A percentile compares a stretch with the other conserved stretches of the same genome.
phyloP scores from a whole-genome alignment of 2,113 vertebrate genomes.

The Beaufortia kweichowensis region DNA sequence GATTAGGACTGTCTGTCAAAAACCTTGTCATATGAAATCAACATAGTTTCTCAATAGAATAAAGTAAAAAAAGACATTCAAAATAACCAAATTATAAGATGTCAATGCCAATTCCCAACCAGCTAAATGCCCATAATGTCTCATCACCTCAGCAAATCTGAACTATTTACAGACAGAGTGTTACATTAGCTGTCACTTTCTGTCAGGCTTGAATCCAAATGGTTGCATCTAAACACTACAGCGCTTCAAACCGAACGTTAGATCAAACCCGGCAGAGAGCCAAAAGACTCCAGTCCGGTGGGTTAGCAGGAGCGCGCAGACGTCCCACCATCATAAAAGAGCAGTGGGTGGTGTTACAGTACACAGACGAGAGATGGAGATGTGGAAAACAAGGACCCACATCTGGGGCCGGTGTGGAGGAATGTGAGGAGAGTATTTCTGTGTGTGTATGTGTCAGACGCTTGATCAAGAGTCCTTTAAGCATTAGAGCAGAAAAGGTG shows the following conservation, averaged over 20 bases:
- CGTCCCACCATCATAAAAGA: slow-evolving; percentile 30
- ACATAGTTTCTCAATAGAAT: not conserved
- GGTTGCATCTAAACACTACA: slow-evolving; percentile 23
- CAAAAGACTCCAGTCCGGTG: not conserved
- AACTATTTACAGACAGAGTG: slow-evolving; percentile 32
- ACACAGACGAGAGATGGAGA: not conserved
- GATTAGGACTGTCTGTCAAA: not conserved
- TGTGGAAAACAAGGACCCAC: slow-evolving; percentile 25
- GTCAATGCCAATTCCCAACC: not conserved
- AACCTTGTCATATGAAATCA: not conserved
- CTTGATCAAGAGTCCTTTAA: slow-evolving; percentile 31
- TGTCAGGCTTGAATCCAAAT: slow-evolving; percentile 8
- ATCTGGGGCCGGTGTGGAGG: slow-evolving; percentile 47
- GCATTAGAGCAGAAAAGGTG: slow-evolving; percentile 17
- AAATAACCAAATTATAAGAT: not conserved
- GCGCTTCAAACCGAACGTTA: not conserved
- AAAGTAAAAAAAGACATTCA: not conserved
- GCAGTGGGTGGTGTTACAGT: slow-evolving; percentile 33
- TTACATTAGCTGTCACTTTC: slow-evolving; percentile 40
- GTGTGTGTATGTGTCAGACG: slow-evolving; percentile 9
- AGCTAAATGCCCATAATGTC: slow-evolving; percentile 19
- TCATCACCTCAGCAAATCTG: not conserved
- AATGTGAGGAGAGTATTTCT: slow-evolving; percentile 33
- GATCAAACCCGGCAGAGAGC: not conserved
- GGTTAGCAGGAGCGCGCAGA: slow-evolving; percentile 4